Conservation (phyloP, 2,888 invertebrate species). For the Leptura quadrifasciata region DNA sequence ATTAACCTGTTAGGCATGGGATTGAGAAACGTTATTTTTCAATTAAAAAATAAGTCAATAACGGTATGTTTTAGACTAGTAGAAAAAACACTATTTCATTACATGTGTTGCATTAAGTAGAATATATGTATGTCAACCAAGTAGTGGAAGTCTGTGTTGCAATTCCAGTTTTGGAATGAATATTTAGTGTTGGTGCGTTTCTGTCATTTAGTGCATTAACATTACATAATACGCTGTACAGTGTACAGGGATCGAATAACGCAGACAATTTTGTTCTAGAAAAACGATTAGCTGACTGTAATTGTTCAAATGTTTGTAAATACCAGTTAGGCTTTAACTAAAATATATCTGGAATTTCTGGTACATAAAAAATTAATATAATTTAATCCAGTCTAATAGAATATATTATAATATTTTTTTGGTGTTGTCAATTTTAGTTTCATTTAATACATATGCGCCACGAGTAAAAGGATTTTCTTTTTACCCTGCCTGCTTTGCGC, state of each 20-base stretch:
- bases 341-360: no score
- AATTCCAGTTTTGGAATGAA: background rate
- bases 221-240: background rate
- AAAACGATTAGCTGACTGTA: background rate
- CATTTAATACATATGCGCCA: slow-evolving; percentile 28
- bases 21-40: no score
- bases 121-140: background rate
- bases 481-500: slow-evolving; percentile 21
- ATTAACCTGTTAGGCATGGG: no score
- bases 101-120: no score
- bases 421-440: slow-evolving; percentile 21
- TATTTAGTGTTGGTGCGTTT: background rate
- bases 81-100: no score
- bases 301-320: background rate
- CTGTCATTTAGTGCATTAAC: background rate
- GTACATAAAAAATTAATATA: background rate
- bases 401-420: background rate
- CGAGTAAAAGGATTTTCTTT: slow-evolving; percentile 24
- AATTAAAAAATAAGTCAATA: no score
- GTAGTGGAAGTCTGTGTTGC: background rate
- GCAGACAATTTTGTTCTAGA: background rate
- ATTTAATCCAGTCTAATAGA: background rate
- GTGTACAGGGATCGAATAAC: background rate
- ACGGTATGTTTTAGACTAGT: no score
- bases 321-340: background rate